Evolutionary conservation across 2,888 invertebrate genomes (phyloP).

Genomic region (Pachliopta kotzebuea): DNA sequence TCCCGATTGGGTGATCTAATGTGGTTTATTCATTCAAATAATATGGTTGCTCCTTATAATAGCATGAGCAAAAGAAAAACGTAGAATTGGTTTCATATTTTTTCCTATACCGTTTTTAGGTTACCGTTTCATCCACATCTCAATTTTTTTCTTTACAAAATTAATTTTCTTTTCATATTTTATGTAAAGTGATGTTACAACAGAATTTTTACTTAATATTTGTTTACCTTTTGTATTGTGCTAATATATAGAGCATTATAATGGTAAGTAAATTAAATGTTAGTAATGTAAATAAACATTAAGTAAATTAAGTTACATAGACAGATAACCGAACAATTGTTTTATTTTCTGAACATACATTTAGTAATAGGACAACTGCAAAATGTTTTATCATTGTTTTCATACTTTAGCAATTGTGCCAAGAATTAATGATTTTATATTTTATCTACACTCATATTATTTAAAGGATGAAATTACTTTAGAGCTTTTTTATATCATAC

Average conservation of each 20-base stretch:
- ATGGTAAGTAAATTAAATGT: constrained; percentile 1
- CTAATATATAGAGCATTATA: background rate
- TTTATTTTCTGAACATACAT: background rate
- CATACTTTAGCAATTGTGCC: constrained; percentile 18
- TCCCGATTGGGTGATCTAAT: constrained; percentile 7
- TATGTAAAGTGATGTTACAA: too few relatives aligned
- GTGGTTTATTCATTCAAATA: constrained; percentile 5
- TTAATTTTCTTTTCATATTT: too few relatives aligned
- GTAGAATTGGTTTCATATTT: too few relatives aligned
- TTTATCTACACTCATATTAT: background rate
- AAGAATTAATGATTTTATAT: constrained; percentile 17
- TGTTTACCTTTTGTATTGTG: constrained; percentile 2
- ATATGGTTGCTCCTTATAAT: constrained; percentile 1
- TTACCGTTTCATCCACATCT: too few relatives aligned
- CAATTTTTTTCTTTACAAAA: too few relatives aligned
- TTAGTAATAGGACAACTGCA: background rate
- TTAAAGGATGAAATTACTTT: too few relatives aligned
- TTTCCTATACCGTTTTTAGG: too few relatives aligned
- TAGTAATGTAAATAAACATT: background rate
- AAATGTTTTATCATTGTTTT: background rate
- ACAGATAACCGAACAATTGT: background rate
- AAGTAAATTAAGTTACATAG: constrained; percentile 1
- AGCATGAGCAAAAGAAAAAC: constrained; percentile 9
- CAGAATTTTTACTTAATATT: background rate
- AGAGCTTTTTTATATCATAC: too few relatives aligned